Conservation (phyloP, 2,113 vertebrate genomes). For the Dicentrarchus labrax region DNA sequence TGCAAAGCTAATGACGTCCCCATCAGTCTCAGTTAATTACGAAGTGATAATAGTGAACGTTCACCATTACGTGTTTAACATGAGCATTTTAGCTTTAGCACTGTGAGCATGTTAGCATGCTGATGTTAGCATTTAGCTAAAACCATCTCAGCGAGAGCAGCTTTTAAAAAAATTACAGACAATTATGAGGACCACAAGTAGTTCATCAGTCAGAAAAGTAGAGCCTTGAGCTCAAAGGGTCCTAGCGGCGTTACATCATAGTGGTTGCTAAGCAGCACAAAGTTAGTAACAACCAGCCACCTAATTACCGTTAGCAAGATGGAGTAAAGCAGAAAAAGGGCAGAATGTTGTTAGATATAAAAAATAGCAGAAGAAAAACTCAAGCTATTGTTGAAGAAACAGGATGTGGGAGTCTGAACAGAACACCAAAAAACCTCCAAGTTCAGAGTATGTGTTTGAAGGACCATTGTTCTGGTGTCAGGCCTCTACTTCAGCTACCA, state of each 20-base stretch:
- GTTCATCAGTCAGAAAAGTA: conserved; percentile 10
- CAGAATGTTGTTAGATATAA: neutral
- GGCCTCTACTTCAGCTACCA: neutral
- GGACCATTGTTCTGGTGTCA: neutral
- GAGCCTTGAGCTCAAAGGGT: neutral
- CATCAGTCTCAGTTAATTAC: neutral
- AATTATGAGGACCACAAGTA: neutral
- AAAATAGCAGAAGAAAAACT: neutral
- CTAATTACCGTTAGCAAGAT: neutral
- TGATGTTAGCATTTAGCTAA: neutral
- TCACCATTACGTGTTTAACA: neutral
- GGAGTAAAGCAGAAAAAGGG: neutral
- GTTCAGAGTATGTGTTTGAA: neutral
- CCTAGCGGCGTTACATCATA: neutral
- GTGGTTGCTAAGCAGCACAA: conserved; percentile 17
- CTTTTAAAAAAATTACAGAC: neutral
- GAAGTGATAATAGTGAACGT: neutral
- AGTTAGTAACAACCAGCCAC: conserved; percentile 4
- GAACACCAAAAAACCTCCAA: neutral
- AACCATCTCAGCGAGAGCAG: neutral
- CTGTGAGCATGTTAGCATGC: neutral
- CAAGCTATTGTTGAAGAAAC: conserved; percentile 3
- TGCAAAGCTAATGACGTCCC: neutral
- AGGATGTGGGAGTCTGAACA: neutral
- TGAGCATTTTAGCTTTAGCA: neutral